Evolutionary conservation across 2,113 vertebrate genomes (phyloP), one percentile per base, ranked within the genome.

Genomic region (Salvelinus namaycush): DNA sequence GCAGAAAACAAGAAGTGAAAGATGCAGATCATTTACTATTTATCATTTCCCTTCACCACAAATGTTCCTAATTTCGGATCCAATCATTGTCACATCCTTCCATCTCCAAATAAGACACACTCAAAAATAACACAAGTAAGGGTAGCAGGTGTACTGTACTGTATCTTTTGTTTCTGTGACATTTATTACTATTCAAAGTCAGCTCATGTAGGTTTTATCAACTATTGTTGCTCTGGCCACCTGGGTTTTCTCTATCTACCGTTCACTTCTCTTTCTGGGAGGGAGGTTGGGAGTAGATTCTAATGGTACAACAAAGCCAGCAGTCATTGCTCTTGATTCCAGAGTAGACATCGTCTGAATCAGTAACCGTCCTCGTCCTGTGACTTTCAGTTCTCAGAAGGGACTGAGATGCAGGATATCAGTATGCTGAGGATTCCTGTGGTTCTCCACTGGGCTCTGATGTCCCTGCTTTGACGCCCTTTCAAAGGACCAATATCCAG

Each of bases 151-250:
- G 34, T n/a, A 18, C 29, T 18, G 51, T n/a, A 18, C 29, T 29
- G 75, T 76, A 70, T 70, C 64, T 74, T 79, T 72, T 75, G 54
- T 73, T 29, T 5, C 16, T 44, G 39, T 44, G 87, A 84, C 84
- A 84, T 86, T 82, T 89, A 73, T 59, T 26, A 12, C 8, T 11
- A 44, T 44, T 74, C 76, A 78, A 70, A 74, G 72, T 82, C 64
- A 68, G 74, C 76, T 78, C 73, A 76, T 76, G 81, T 81, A 76
- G 74, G 66, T 75, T 83, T 83, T 75, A 77, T 79, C n/a, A 84
- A 31, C 75, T 76, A 79, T 75, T 74, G 76, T 48, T 60, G 67
- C 26, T 64, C 49, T 68, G 60, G 71, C 71, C 68, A 74, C 80
- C n/a, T 29, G 79, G 70, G 66, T 70, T 39, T 83, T 39, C 18